phyloP scores from a whole-genome alignment of 2,797 vertebrate species.

The Eulemur mongoz region DNA sequence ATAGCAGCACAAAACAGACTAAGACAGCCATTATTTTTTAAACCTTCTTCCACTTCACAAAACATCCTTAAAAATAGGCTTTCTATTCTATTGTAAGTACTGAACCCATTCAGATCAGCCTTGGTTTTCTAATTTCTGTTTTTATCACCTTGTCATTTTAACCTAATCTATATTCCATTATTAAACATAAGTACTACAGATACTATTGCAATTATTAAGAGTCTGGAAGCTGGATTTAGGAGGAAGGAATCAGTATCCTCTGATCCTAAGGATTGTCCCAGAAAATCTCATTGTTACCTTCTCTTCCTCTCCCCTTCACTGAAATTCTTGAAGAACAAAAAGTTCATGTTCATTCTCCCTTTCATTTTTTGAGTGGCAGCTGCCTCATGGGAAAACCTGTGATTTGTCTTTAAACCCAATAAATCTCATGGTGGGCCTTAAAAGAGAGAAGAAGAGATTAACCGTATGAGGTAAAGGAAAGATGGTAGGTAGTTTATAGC shows the following conservation, averaged over 20 bases:
- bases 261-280: not conserved
- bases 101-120: not conserved
- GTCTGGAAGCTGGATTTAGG: not conserved
- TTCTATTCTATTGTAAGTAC: not conserved
- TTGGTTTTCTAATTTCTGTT: constrained; percentile 8
- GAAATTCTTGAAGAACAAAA: constrained; percentile 42
- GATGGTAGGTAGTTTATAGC: not conserved
- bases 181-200: not conserved
- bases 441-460: not conserved
- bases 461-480: not conserved
- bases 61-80: constrained; percentile 22
- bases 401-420: not conserved
- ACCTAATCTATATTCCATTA: not conserved
- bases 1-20: not conserved
- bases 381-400: not conserved
- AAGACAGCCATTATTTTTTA: not conserved
- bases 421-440: not conserved
- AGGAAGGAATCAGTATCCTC: not conserved
- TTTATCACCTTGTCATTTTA: constrained; percentile 21
- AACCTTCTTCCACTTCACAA: not conserved
- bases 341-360: not conserved
- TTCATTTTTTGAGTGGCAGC: not conserved
- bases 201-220: not conserved
- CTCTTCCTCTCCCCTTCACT: not conserved
- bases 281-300: constrained; percentile 14